These are phyloP conservation scores for Melitaea cinxia DNA, from an alignment of 1,140 invertebrate species.

Conservation along the genomic window DNA sequence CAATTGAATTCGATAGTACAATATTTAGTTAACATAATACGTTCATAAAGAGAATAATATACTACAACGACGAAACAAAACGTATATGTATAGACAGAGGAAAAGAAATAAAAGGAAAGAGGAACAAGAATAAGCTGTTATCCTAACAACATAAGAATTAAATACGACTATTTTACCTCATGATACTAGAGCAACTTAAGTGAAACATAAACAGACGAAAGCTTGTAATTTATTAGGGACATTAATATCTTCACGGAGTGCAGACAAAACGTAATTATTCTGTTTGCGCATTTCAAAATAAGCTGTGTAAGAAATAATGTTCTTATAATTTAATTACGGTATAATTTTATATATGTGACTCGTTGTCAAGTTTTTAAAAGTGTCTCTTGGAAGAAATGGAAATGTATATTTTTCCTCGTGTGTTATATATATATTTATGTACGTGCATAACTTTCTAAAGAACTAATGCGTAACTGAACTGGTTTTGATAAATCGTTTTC, in stretches of 20 bases:
- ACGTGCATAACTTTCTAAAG: no score
- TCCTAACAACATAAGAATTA: conserved; percentile 4
- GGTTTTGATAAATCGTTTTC: no score
- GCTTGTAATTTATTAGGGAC: conserved; percentile 45
- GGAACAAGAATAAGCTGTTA: conserved; percentile 2
- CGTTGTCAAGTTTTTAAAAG: background rate
- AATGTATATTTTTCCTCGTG: no score
- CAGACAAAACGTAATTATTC: conserved; percentile 48
- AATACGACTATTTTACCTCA: conserved; percentile 13
- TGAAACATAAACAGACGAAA: conserved; percentile 45
- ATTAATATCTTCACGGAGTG: conserved; percentile 47
- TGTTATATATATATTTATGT: no score
- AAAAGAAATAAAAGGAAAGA: background rate
- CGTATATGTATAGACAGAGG: no score
- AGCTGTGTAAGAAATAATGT: background rate
- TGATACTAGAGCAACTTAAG: conserved; percentile 39
- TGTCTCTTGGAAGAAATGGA: no score
- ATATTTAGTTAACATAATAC: no score
- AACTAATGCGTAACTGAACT: no score
- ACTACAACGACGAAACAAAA: background rate
- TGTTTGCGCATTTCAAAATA: conserved; percentile 39
- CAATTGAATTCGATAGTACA: no score
- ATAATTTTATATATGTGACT: conserved; percentile 1
- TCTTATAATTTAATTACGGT: background rate
- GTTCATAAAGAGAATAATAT: no score